A percentile compares a stretch with the other conserved stretches of the same genome.
These are phyloP conservation scores for Lemur catta DNA, from an alignment of 2,797 vertebrate species.

Conservation along the genomic window DNA sequence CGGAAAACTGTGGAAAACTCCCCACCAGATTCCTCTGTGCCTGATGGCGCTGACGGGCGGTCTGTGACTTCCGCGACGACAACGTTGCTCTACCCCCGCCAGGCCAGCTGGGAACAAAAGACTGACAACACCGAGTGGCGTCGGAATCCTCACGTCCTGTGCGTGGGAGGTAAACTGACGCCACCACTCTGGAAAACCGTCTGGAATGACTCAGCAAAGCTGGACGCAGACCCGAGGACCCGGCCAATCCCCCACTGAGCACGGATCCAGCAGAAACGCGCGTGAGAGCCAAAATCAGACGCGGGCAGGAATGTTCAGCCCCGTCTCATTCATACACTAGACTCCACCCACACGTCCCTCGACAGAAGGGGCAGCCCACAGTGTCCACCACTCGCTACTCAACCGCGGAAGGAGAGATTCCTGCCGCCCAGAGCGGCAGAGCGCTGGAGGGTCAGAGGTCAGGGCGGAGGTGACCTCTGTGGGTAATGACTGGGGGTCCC, in stretches of 20 bases:
- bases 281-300: not conserved
- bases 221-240: not conserved
- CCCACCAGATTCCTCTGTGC: not conserved
- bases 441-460: not conserved
- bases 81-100: not conserved
- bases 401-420: not conserved
- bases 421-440: not conserved
- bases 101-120: not conserved
- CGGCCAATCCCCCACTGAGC: not conserved
- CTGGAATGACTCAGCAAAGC: not conserved
- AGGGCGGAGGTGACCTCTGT: not conserved
- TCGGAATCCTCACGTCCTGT: not conserved
- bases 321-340: not conserved
- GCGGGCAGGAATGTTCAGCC: not conserved
- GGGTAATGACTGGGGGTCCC: not conserved
- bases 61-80: not conserved
- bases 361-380: accelerated
- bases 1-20: not conserved
- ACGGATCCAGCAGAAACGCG: not conserved
- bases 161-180: not conserved
- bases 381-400: accelerated
- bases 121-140: not conserved
- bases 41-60: too few species aligned
- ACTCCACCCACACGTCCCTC: not conserved
- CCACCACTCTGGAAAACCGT: not conserved